phyloP scores from a whole-genome alignment of 2,888 invertebrate genomes.

The Myopa testacea region DNA sequence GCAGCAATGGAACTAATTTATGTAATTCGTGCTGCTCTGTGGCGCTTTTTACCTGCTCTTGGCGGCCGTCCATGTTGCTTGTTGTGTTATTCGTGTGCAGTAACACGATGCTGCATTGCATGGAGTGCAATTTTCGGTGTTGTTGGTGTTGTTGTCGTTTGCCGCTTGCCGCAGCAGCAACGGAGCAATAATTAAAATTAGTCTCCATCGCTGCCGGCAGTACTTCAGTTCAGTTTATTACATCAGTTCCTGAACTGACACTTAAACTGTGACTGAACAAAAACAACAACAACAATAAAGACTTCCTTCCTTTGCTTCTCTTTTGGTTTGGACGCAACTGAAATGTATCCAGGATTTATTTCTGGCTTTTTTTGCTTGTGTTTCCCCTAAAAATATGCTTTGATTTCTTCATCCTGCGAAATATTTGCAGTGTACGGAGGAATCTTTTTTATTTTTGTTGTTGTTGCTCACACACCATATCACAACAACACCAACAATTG shows the following conservation, averaged over 20 bases:
- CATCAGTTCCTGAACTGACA: background rate
- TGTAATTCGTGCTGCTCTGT: slow-evolving; percentile 47
- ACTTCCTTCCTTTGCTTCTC: no score
- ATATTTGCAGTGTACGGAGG: no score
- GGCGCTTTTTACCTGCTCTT: slow-evolving; percentile 28
- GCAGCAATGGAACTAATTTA: slow-evolving; percentile 45
- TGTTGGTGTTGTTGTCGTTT: slow-evolving; percentile 7
- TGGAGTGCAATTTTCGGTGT: background rate
- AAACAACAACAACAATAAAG: background rate
- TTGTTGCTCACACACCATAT: background rate
- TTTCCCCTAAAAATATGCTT: slow-evolving; percentile 8
- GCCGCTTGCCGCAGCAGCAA: background rate
- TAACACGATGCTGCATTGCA: background rate
- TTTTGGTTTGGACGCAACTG: background rate
- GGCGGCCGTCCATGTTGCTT: slow-evolving; percentile 31
- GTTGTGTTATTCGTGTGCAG: slow-evolving; percentile 14
- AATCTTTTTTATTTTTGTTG: background rate
- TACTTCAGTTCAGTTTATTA: slow-evolving; percentile 11
- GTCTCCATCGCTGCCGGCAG: background rate
- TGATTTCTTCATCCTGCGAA: background rate
- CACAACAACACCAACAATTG: background rate
- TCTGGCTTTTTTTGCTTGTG: background rate
- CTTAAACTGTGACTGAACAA: background rate
- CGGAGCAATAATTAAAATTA: slow-evolving; percentile 33
- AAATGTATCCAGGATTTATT: slow-evolving; percentile 2